phyloP scores from a whole-genome alignment of 2,113 vertebrate genomes.

The Todiramphus saurophagus region DNA sequence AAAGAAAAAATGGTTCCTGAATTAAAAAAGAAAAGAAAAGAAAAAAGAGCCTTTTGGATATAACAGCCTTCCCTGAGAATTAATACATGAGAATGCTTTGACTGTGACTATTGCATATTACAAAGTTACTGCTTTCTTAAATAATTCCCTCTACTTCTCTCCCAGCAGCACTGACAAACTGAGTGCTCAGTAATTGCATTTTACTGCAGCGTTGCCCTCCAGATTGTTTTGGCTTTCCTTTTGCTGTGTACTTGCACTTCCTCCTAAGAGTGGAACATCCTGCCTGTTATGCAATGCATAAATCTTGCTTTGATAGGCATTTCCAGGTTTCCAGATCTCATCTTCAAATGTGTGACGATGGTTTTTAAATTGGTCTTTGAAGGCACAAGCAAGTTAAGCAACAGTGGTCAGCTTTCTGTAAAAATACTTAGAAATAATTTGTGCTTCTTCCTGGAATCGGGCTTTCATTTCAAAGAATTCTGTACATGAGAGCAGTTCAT shows the following conservation, averaged over 20 bases:
- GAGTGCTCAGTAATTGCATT: neutral
- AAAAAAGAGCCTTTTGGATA: neutral
- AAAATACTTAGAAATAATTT: conserved; percentile 22
- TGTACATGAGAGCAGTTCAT: conserved; percentile 17
- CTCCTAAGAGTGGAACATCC: conserved; percentile 57
- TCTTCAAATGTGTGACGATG: neutral
- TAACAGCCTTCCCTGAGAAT: neutral
- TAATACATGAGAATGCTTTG: neutral
- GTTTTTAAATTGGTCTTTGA: neutral
- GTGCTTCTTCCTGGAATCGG: conserved; percentile 16
- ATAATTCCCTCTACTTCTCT: neutral
- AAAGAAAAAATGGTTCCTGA: conserved; percentile 51
- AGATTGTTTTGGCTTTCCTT: conserved; percentile 62
- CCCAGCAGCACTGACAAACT: neutral
- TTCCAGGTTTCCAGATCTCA: conserved; percentile 60
- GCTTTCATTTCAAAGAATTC: conserved; percentile 50
- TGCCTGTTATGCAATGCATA: conserved; percentile 59
- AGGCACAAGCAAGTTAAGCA: conserved; percentile 31
- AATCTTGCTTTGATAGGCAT: conserved; percentile 68
- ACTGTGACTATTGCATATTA: neutral
- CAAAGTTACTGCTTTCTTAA: neutral
- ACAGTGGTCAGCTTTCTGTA: conserved; percentile 5
- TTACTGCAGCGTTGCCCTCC: conserved; percentile 31
- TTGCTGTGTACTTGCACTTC: conserved; percentile 54
- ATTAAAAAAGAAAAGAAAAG: neutral